Base-by-base conservation (phyloP, 1,140 invertebrate genomes). In the Pseudomyrmex concolor region DNA sequence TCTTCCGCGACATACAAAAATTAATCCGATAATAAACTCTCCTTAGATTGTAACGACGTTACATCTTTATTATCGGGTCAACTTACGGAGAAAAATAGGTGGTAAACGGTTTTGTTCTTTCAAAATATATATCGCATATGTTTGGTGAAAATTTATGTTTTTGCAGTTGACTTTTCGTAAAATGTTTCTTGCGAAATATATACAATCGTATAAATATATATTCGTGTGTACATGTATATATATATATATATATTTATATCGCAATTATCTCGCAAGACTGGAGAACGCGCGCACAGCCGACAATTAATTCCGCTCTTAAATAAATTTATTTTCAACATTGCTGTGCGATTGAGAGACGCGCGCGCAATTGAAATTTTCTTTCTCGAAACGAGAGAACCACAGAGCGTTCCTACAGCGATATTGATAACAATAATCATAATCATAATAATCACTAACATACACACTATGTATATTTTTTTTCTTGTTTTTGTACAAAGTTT, bases 401-500 rank as follows among this genome's bases (percentile, higher is more conserved):
- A 86, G 45, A 71, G 72, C 81, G 84, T 84, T 62, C 62, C 54
- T 68, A 78, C 74, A 87, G 72, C 54, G 63, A 86, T 84, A 76
- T 77, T 51, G 74, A 87, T 70, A 77, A 88, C 62, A 84, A 86
- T 84, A 63, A 87, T 74, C 63, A 25, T 25, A 68, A 84, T 84
- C 67, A 87, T 85, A 85, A 82, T 68, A 82, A 74, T 62, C 57
- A 78, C 84, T 89, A 90, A 84, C 25, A 60, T 86, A 84, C 81
- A 84, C 73, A 64, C 81, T 89, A 86, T 77, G 59, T 84, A 82
- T 88, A 86, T 43, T 85, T 34, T 34, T 34, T 34, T 55, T 77
- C 88, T 85, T 25, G 25, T 25, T 25, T 55, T 77, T 89, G 84
- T 89, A 90, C 88, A 90, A 85, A 89, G 55, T 84, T 59, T 60